These are phyloP conservation scores for Tetranychus truncatus DNA, from an alignment of 2,888 invertebrate species.

Conservation along the genomic window DNA sequence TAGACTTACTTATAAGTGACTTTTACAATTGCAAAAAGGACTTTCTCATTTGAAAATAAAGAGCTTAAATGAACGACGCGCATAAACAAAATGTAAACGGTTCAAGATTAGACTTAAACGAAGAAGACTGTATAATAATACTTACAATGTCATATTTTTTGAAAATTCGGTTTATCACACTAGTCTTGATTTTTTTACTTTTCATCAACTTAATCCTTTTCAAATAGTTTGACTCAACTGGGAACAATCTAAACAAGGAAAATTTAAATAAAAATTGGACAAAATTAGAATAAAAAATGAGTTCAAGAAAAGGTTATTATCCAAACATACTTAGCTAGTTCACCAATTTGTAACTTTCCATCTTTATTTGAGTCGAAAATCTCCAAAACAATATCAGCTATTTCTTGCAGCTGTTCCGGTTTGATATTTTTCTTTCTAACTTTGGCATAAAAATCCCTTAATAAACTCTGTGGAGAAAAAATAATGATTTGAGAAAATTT, in stretches of 20 bases:
- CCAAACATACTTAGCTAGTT: constrained; percentile 1
- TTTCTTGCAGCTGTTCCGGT: constrained; percentile 3
- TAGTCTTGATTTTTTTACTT: constrained; percentile 4
- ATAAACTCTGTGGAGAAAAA: not conserved
- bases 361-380: constrained; percentile 9
- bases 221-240: constrained; percentile 6
- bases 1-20: too few relatives aligned
- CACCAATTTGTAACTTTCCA: not conserved
- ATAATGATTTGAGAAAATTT: not conserved
- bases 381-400: constrained; percentile 7
- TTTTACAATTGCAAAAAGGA: too few relatives aligned
- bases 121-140: not conserved
- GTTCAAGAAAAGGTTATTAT: not conserved
- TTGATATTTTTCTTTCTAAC: not conserved
- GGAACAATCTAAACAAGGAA: not conserved
- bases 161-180: constrained; percentile 4
- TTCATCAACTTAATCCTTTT: constrained; percentile 6
- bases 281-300: not conserved
- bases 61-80: too few relatives aligned
- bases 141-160: constrained; percentile 11
- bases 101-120: too few relatives aligned
- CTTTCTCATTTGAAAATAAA: too few relatives aligned
- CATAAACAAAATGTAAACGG: too few relatives aligned
- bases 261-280: not conserved
- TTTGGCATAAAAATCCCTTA: not conserved